Base-by-base conservation (phyloP, 2,113 vertebrate species). In the Motacilla tschutschensis region DNA sequence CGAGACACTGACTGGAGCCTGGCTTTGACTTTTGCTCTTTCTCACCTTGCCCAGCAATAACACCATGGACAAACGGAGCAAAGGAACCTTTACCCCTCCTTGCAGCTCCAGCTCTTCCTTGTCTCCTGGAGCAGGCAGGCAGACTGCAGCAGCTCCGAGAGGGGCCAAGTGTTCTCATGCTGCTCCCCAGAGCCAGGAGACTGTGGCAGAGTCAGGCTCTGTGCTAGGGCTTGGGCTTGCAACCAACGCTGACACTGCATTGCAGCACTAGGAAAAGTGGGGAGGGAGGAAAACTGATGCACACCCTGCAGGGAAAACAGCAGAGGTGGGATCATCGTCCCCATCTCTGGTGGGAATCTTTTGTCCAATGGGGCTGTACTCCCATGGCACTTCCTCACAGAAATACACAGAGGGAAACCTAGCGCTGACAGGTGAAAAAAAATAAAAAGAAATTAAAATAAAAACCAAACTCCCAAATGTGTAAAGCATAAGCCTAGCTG, bases 161-260 rank as follows among this genome's bases (percentile, higher is more conserved):
- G 17, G 93, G 88, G 69, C 93, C 91, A 95, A 90, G 38, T 54
- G 76, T 55, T 87, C 77, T 90, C 69, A 16, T 74, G 53, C 60
- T 88, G 87, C 79, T 88, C 88, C 86, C 86, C 81, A 85, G 83
- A 90, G 90, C 87, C 90, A 92, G 87, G 83, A 93, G 71, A 5
- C 62, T 77, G 92, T 92, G 87, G 73, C 65, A 88, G 65, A 81
- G 65, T 72, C 76, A 79, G 73, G 26, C 35, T 88, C 87, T 79
- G 80, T 92, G 63, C 79, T 93, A 84, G 80, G 70, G 63, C 60
- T 94, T 93, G 95, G 92, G 86, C 90, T 95, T 83, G 76, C 76
- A 86, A 91, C 92, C 92, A 92, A 55, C 48, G 5, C 88, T 87
- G 88, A 87, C 88, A 80, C 93, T 95, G 94, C 95, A 96, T 89